A percentile compares a stretch with the other conserved stretches of the same genome.
These are phyloP conservation scores for Cheilinus undulatus DNA, from an alignment of 2,113 vertebrate genomes.

Conservation along the genomic window DNA sequence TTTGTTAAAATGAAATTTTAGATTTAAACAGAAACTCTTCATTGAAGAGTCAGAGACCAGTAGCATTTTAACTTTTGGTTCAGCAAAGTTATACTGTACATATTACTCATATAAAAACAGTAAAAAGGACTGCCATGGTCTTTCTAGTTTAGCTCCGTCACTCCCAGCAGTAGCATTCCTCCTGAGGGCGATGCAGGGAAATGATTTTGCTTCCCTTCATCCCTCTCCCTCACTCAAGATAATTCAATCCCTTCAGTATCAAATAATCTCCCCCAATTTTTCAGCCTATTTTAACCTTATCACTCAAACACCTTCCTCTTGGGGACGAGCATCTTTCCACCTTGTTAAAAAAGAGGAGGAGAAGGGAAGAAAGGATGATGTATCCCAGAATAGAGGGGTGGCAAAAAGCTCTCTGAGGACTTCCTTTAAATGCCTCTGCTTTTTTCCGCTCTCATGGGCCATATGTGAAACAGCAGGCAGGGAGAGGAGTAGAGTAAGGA, in stretches of 20 bases:
- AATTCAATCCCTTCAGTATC: constrained; percentile 81
- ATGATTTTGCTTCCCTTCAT: constrained; percentile 69
- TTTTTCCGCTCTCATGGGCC: constrained; percentile 69
- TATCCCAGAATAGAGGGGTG: constrained; percentile 60
- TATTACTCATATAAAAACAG: too few relatives aligned
- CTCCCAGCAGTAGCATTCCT: constrained; percentile 39
- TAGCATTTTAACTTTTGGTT: too few relatives aligned
- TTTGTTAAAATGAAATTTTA: too few relatives aligned
- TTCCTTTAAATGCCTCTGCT: constrained; percentile 64
- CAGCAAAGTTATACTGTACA: too few relatives aligned
- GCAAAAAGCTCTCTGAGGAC: constrained; percentile 70
- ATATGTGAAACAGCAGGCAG: constrained; percentile 63
- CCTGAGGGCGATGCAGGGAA: constrained; percentile 63
- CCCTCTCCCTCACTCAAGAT: constrained; percentile 66
- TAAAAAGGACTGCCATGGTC: too few relatives aligned
- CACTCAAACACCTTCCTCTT: constrained; percentile 65
- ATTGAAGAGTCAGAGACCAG: too few relatives aligned
- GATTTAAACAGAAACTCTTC: too few relatives aligned
- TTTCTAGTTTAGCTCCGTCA: constrained; percentile 38
- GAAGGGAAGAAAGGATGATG: constrained; percentile 28
- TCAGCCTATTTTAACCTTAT: constrained; percentile 77
- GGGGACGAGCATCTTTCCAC: constrained; percentile 62
- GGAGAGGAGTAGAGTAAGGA: constrained; percentile 44
- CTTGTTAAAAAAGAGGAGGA: constrained; percentile 64
- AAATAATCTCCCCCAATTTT: constrained; percentile 76